phyloP scores from a whole-genome alignment of 2,888 invertebrate genomes.

The Ellobium chinense region DNA sequence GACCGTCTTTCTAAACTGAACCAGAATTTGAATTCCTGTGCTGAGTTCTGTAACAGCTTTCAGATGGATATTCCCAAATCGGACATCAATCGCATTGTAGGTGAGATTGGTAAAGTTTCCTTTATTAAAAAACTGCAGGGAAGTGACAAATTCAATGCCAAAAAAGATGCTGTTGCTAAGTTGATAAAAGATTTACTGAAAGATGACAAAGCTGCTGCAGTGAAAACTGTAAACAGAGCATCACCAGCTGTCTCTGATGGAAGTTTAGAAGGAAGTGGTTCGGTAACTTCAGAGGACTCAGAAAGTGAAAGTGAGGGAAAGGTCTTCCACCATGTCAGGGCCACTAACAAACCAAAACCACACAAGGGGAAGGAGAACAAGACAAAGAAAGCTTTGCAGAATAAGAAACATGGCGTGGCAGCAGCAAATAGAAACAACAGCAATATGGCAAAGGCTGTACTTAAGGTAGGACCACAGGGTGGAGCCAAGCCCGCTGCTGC shows the following conservation, averaged over 20 bases:
- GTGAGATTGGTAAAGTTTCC: constrained; percentile 25
- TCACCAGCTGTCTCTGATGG: constrained; percentile 4
- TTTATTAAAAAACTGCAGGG: constrained; percentile 7
- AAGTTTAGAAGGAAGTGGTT: constrained; percentile 35
- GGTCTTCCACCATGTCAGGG: background rate
- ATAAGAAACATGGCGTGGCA: background rate
- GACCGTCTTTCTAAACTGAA: constrained; percentile 15
- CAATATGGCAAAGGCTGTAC: background rate
- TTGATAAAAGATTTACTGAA: constrained; percentile 11
- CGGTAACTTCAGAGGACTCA: constrained; percentile 6
- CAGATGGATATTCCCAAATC: constrained; percentile 27
- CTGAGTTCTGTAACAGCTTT: constrained; percentile 4
- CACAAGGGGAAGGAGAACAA: background rate
- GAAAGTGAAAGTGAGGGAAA: background rate
- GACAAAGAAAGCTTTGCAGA: background rate
- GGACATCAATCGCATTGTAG: constrained; percentile 29
- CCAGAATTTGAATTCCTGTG: constrained; percentile 16
- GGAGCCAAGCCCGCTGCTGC: background rate
- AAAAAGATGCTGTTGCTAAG: background rate
- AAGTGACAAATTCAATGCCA: background rate
- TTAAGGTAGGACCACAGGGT: background rate
- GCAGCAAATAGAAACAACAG: constrained; percentile 14
- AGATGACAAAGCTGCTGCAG: background rate
- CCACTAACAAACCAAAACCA: background rate
- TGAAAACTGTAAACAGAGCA: background rate